Base-by-base conservation (phyloP, 2,888 invertebrate genomes). In the Lithosia quadra region DNA sequence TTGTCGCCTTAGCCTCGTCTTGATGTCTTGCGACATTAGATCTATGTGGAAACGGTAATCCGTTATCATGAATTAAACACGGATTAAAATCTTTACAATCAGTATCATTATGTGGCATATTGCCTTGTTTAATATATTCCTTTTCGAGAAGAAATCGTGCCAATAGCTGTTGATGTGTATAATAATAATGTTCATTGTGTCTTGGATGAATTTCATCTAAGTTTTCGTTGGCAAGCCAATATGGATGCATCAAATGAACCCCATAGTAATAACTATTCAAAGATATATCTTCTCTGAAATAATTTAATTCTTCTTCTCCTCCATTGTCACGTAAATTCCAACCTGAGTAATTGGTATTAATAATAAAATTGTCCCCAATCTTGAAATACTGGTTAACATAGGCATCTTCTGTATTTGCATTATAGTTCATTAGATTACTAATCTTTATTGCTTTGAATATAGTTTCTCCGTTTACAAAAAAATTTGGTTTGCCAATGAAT, bases 211-310 rank as follows among this genome's bases (percentile, higher is more conserved):
- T 72, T 67, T 86, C 82, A 68, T 91, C 90, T 9, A 94, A 84
- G 75, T 95, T 94, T 39, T 93, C 90, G 69, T 93, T 92, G 9
- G 91, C 88, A 92, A 96, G 91, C 96, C 96, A 96, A 86, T 95
- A 96, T 2, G 96, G 96, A 80, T 92, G 95, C 71, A 95, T 87
- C 57, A 95, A 84, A 77, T 96, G 95, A 76, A 95, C 88, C 74
- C 95, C 95, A 76, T 95, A 95, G 85, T 96, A 96, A 84, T 95
- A 96, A 60, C 94, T 90, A 82, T 96, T 96, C 15, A 96, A 84
- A 33, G 95, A 95, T 67, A 96, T 90, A 75, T 97, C 97, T 91
- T 97, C 96, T 74, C 95, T 95, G 81, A 96, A 96, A 81, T 96
- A 96, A 69, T 96, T 95, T 15, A 96, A 81, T 67, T 93, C 91